Evolutionary conservation across 2,888 invertebrate species (phyloP).

Genomic region (Anagyrus pseudococci): DNA sequence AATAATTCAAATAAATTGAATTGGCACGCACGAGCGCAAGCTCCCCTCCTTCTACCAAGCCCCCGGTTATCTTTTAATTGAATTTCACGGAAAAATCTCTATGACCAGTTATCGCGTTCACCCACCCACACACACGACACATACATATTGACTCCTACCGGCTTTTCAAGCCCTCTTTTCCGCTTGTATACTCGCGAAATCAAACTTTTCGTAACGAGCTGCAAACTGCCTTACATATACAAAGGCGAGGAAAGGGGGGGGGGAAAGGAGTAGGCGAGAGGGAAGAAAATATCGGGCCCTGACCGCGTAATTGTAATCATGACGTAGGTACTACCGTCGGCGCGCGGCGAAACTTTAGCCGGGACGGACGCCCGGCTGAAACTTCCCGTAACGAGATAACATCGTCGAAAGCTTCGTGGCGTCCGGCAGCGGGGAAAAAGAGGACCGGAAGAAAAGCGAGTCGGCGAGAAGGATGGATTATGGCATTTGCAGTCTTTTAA

Average conservation of each 20-base stretch:
- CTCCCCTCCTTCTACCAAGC: conserved; percentile 16
- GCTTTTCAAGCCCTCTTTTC: too few relatives aligned
- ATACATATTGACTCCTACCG: too few relatives aligned
- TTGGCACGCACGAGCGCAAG: conserved; percentile 22
- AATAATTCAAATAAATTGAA: conserved; percentile 27
- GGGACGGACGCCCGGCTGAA: conserved; percentile 26
- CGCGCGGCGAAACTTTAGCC: conserved; percentile 34
- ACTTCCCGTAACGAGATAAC: conserved; percentile 40
- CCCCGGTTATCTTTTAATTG: conserved; percentile 36
- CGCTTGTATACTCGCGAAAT: too few relatives aligned
- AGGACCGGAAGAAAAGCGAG: neutral
- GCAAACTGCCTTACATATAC: conserved; percentile 20
- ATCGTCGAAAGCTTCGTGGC: conserved; percentile 37
- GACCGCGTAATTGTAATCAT: conserved; percentile 38
- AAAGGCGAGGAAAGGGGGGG: conserved; percentile 1
- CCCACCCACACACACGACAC: too few relatives aligned
- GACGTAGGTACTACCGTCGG: conserved; percentile 30
- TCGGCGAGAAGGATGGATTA: too few relatives aligned
- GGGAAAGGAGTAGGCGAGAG: neutral
- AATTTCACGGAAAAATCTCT: conserved; percentile 17
- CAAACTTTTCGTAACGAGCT: conserved; percentile 21
- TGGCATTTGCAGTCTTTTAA: neutral
- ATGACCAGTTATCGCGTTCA: conserved; percentile 12
- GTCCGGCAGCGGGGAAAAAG: conserved; percentile 7
- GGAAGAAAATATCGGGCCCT: conserved; percentile 25